Base-by-base conservation (phyloP, 2,888 invertebrate species). In the Myopa tessellatipennis region DNA sequence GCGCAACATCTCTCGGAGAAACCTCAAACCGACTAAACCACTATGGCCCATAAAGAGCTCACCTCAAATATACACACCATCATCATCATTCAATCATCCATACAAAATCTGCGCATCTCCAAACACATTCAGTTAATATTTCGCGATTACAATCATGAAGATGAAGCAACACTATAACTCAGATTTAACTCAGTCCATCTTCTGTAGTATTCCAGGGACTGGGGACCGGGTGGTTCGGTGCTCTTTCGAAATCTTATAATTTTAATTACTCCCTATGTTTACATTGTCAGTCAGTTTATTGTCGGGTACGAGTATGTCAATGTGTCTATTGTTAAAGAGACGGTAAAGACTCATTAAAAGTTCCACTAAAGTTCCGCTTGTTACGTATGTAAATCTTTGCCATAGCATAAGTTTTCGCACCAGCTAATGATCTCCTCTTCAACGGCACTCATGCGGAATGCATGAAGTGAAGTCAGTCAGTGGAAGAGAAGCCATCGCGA, bases 401-500 rank as follows among this genome's bases (percentile, higher is more conserved):
- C 65, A 36, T 12, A 65, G 38, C 65, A 65, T 65, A 38, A 14
- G 36, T 65, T 65, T 34, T 18, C 40, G 60, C 38, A 50, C 61
- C 60, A 75, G 82, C 85, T 87, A 88, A 88, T 87, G 85, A 86
- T 84, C 84, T 81, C 88, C 88, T 86, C 86, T 88, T 87, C 84
- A 82, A 82, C 83, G 73, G 81, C 83, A 84, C 82, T 85, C 88
- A 84, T 84, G 86, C 85, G 85, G 83, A 83, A 86, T 79, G 84
- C 84, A 87, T 84, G 16, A 36, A 26, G 36, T 45, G 45, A 45
- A 45, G 45, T 45, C 45, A 65, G 8, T 1, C 69, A 50, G n/a
- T n/a, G 12, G 34, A 7, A 7, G 45, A 69, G 18, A 45, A 40
- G 50, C 50, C 4, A 1, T 34, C 26, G 65, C 65, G 36, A 38